Evolutionary conservation across 2,888 invertebrate species (phyloP), one percentile per base, ranked within the genome.

Genomic region (Scaptomyza polygonia): DNA sequence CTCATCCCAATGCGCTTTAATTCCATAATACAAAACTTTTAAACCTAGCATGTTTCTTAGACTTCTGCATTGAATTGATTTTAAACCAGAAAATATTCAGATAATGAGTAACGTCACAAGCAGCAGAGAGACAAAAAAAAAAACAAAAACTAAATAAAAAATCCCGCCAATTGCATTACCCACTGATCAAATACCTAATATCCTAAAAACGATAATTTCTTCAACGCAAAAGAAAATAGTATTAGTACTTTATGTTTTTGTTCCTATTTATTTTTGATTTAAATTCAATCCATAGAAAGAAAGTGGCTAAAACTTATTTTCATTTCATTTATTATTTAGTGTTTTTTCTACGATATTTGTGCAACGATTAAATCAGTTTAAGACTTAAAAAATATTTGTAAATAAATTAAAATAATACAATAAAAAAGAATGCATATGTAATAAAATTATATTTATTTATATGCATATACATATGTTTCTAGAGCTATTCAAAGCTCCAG

Each of bases 231-330:
- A 64, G 56, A 61, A 83, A 80, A 86, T 83, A 83, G 82, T 79
- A 79, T 87, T 90, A 89, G 88, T 80, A 75, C 80, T 80, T 84
- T 80, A 88, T 86, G 80, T 87, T 87, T 89, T 82, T 90, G 89
- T 89, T 89, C 89, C 89, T 89, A 89, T 90, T 90, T 89, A 89
- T 90, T 89, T 79, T 86, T 77, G 86, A 77, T 61, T 71, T 81
- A 71, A 86, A 83, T 78, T 83, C 79, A 78, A 82, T 72, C 79
- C 79, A 83, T 72, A 77, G 70, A 79, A 68, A 63, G 57, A 66
- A 80, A 72, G 68, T 77, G 86, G 79, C 81, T 77, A 86, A 79
- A 84, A 71, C 72, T 69, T 71, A 74, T 78, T 76, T 85, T 77
- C 77, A 76, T 64, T 75, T 77, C 72, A 72, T 61, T 56, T 75